Percentiles rank a stretch among this genome's conserved stretches.
Conservation (phyloP, 2,113 vertebrate genomes). For the Thamnaconus septentrionalis region DNA sequence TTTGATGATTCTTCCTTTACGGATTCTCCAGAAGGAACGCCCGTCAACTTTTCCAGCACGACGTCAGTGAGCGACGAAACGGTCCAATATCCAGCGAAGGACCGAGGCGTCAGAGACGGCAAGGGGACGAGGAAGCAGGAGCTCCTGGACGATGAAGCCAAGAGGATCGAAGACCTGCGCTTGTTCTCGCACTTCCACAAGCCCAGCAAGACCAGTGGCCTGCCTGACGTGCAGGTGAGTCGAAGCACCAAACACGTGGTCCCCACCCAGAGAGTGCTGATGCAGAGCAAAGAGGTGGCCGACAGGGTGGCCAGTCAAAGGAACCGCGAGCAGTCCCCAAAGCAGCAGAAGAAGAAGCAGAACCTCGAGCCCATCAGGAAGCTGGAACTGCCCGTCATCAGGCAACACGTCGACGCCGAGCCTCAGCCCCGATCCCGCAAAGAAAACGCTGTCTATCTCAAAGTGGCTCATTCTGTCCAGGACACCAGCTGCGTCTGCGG, state of each 20-base stretch:
- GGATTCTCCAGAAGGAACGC: slow-evolving; percentile 89
- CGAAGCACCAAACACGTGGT: slow-evolving; percentile 65
- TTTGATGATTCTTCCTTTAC: slow-evolving; percentile 87
- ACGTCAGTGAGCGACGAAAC: slow-evolving; percentile 93
- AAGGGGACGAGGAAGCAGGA: slow-evolving; percentile 55
- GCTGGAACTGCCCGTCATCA: slow-evolving; percentile 65
- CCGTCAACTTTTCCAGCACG: slow-evolving; percentile 88
- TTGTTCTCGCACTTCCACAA: slow-evolving; percentile 80
- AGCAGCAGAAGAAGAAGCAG: slow-evolving; percentile 64
- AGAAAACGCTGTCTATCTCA: slow-evolving; percentile 71
- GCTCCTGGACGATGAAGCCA: slow-evolving; percentile 53
- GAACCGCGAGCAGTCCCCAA: slow-evolving; percentile 71
- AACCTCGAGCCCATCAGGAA: slow-evolving; percentile 58
- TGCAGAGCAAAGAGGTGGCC: slow-evolving; percentile 77
- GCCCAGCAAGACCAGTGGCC: slow-evolving; percentile 59
- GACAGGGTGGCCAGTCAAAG: slow-evolving; percentile 73
- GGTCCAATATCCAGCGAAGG: slow-evolving; percentile 80
- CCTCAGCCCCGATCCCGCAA: slow-evolving; percentile 51
- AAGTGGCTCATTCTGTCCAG: slow-evolving; percentile 82
- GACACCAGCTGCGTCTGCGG: slow-evolving; percentile 84
- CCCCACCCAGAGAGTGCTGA: slow-evolving; percentile 72
- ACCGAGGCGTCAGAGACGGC: slow-evolving; percentile 69
- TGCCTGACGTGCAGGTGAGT: slow-evolving; percentile 58
- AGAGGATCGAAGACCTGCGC: slow-evolving; percentile 67
- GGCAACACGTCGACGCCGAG: slow-evolving; percentile 63